phyloP scores from a whole-genome alignment of 2,113 vertebrate genomes.

The Brachionichthys hirsutus region DNA sequence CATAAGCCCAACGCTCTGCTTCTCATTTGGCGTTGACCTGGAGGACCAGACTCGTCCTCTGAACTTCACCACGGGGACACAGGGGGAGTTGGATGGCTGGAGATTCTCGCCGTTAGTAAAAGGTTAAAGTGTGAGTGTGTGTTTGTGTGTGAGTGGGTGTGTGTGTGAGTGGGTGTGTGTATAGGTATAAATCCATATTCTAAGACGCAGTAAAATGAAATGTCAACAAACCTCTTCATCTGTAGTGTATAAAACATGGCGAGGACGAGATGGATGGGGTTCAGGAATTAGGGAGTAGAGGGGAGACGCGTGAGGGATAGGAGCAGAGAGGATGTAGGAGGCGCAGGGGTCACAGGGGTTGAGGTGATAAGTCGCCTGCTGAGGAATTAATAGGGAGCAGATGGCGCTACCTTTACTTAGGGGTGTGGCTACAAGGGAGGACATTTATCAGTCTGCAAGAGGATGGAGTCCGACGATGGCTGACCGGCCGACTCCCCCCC shows the following conservation, averaged over 20 bases:
- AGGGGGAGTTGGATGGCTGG: slow-evolving; percentile 27
- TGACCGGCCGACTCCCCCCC: slow-evolving; percentile 57
- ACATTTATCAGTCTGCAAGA: slow-evolving; percentile 72
- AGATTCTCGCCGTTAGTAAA: slow-evolving; percentile 48
- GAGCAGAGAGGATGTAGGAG: slow-evolving; percentile 63
- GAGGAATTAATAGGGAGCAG: slow-evolving; percentile 78
- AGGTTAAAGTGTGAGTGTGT: slow-evolving; percentile 47
- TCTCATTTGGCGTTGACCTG: slow-evolving; percentile 72
- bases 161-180: slow-evolving; percentile 25
- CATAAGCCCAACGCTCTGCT: slow-evolving; percentile 72
- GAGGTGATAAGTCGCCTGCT: slow-evolving; percentile 78
- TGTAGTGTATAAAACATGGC: slow-evolving; percentile 57
- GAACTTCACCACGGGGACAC: slow-evolving; percentile 57
- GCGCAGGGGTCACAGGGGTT: slow-evolving; percentile 64
- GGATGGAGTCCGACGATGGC: slow-evolving; percentile 53
- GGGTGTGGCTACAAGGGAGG: slow-evolving; percentile 56
- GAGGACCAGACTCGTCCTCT: slow-evolving; percentile 65
- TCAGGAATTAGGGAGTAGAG: slow-evolving; percentile 63
- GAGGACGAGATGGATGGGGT: slow-evolving; percentile 61
- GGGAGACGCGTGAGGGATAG: slow-evolving; percentile 47
- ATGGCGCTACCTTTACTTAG: slow-evolving; percentile 77
- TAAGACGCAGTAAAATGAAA: slow-evolving; percentile 58
- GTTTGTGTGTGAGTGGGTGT: slow-evolving; percentile 19
- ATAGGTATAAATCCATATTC: slow-evolving; percentile 58
- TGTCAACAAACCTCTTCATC: slow-evolving; percentile 69